phyloP scores from a whole-genome alignment of 2,113 vertebrate genomes.

The Tor tambroides region DNA sequence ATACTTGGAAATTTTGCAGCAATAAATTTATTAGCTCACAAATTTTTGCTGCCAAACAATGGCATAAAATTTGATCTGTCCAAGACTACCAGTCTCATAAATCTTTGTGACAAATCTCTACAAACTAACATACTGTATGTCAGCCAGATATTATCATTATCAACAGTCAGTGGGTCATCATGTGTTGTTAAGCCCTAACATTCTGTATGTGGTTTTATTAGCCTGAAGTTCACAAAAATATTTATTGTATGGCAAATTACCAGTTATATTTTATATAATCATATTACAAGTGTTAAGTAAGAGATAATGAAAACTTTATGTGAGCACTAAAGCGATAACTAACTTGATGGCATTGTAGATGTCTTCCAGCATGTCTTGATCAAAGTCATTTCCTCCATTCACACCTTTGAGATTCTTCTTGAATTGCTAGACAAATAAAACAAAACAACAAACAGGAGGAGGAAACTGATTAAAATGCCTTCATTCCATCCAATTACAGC shows the following conservation, averaged over 20 bases:
- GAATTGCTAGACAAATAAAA: slow-evolving; percentile 84
- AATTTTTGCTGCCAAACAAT: not conserved
- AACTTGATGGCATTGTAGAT: slow-evolving; percentile 98
- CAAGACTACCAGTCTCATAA: too few relatives aligned
- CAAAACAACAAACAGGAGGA: slow-evolving; percentile 15
- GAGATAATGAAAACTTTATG: not conserved
- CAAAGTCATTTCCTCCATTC: slow-evolving; percentile 95
- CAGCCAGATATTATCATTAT: too few relatives aligned
- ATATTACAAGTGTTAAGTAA: not conserved
- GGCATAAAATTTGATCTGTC: too few relatives aligned
- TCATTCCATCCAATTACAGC: slow-evolving; percentile 27
- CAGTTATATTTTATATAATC: not conserved
- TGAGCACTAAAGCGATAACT: slow-evolving; percentile 59
- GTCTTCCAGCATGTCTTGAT: slow-evolving; percentile 96
- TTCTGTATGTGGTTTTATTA: not conserved
- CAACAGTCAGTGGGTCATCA: not conserved
- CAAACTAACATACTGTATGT: not conserved
- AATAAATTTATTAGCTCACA: not conserved
- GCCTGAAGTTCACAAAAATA: too few relatives aligned
- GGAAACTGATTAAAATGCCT: slow-evolving; percentile 39
- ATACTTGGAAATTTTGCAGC: not conserved
- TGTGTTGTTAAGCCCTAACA: not conserved
- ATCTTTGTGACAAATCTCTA: not conserved
- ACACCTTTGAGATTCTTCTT: slow-evolving; percentile 98
- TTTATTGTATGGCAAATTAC: too few relatives aligned